phyloP scores from a whole-genome alignment of 37 sponge, comb jelly and placozoan genomes.

The Trichoplax adhaerens region DNA sequence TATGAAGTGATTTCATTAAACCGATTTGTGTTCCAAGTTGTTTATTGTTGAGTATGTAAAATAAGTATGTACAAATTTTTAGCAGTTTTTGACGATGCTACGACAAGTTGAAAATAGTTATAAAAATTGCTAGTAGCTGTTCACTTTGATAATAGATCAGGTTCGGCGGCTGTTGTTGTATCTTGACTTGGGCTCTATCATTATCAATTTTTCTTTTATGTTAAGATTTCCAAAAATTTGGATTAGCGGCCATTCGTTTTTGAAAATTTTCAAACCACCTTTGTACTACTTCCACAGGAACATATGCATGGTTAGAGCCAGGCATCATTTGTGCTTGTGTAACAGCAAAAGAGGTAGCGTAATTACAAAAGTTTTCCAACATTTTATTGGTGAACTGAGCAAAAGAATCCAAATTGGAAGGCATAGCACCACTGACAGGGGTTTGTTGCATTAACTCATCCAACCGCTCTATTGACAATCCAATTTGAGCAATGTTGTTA shows the following conservation, averaged over 20 bases:
- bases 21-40: too few species aligned
- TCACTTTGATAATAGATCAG: too few species aligned
- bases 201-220: too few species aligned
- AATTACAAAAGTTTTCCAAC: constrained; percentile 86
- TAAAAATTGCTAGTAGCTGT: too few species aligned
- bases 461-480: constrained; percentile 58
- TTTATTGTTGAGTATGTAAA: too few species aligned
- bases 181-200: too few species aligned
- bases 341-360: constrained; percentile 68
- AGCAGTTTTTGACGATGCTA: too few species aligned
- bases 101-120: too few species aligned
- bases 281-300: constrained; percentile 35
- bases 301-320: constrained; percentile 27
- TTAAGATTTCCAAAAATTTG: constrained; percentile 63
- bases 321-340: constrained; percentile 26
- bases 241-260: constrained; percentile 36
- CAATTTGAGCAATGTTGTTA: constrained; percentile 22
- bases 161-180: too few species aligned
- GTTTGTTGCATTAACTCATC: constrained; percentile 43
- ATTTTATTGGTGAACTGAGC: constrained; percentile 57
- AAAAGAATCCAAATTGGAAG: constrained; percentile 18
- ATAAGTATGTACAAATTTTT: too few species aligned
- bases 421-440: constrained; percentile 24
- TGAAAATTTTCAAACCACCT: constrained; percentile 61
- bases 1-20: too few species aligned